phyloP scores from a whole-genome alignment of 35 echinoderm and acorn worm genomes.

The Heliocidaris tuberculata region DNA sequence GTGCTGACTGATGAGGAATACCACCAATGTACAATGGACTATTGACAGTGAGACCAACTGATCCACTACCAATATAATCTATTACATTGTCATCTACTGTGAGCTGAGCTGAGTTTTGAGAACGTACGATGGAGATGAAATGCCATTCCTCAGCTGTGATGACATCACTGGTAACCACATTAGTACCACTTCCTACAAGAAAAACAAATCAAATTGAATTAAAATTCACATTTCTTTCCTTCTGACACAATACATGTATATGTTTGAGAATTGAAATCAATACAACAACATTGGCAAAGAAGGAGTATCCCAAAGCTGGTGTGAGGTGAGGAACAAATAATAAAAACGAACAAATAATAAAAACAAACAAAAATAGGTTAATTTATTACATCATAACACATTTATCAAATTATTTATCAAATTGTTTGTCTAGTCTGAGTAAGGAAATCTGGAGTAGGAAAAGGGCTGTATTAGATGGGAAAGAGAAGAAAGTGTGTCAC shows the following conservation, averaged over 20 bases:
- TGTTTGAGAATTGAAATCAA: not conserved
- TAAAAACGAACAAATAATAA: too few relatives aligned
- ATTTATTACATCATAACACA: too few relatives aligned
- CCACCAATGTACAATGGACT: constrained; percentile 69
- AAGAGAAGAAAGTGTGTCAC: too few relatives aligned
- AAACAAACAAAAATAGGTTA: too few relatives aligned
- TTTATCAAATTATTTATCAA: too few relatives aligned
- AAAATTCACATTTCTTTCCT: not conserved
- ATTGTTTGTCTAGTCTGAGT: too few relatives aligned
- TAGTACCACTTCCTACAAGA: constrained; percentile 58
- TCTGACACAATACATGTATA: not conserved
- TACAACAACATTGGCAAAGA: not conserved
- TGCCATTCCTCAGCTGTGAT: constrained; percentile 79
- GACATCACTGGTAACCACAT: constrained; percentile 54
- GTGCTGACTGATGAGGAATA: constrained; percentile 24
- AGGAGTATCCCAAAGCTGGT: not conserved
- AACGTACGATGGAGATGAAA: constrained; percentile 51
- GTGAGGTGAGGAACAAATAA: too few relatives aligned
- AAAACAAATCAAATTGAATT: not conserved
- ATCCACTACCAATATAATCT: constrained; percentile 53
- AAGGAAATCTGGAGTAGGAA: too few relatives aligned
- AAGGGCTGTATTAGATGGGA: too few relatives aligned
- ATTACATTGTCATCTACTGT: constrained; percentile 60
- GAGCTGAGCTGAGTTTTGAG: constrained; percentile 59
- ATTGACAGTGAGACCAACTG: constrained; percentile 62